phyloP scores from a whole-genome alignment of 2,888 invertebrate genomes.

The Sceliomorpha sp. region DNA sequence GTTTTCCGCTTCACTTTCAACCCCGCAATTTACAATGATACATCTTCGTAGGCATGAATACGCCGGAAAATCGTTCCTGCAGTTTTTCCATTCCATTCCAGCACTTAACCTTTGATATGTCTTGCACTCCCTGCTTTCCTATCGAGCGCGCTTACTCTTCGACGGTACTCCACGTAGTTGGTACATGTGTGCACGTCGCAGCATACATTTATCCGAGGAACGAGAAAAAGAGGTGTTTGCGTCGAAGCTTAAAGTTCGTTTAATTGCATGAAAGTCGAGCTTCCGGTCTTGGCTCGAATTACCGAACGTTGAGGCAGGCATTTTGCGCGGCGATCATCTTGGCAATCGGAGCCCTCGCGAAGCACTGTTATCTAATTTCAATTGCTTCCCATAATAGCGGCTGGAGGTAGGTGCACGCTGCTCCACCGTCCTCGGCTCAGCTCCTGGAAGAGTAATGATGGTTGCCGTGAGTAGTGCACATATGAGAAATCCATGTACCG shows the following conservation, averaged over 20 bases:
- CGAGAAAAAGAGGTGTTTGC: background rate
- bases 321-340: background rate
- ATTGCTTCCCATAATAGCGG: slow-evolving; percentile 68
- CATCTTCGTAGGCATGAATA: too few species aligned
- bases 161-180: background rate
- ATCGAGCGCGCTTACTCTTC: too few species aligned
- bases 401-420: slow-evolving; percentile 28
- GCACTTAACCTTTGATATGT: too few species aligned
- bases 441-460: slow-evolving; percentile 44
- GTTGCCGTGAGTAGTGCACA: background rate
- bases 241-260: too few species aligned
- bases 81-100: too few species aligned
- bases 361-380: slow-evolving; percentile 72
- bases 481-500: too few species aligned
- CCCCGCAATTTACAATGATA: too few species aligned
- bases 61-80: too few species aligned
- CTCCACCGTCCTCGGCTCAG: slow-evolving; percentile 39
- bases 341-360: slow-evolving; percentile 13
- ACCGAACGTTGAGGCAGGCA: background rate
- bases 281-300: too few species aligned
- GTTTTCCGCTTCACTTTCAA: too few species aligned
- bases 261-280: too few species aligned
- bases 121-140: too few species aligned
- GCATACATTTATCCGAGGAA: background rate
- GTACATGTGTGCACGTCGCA: background rate